phyloP scores from a whole-genome alignment of 1,140 invertebrate genomes.

The Lineus longissimus region DNA sequence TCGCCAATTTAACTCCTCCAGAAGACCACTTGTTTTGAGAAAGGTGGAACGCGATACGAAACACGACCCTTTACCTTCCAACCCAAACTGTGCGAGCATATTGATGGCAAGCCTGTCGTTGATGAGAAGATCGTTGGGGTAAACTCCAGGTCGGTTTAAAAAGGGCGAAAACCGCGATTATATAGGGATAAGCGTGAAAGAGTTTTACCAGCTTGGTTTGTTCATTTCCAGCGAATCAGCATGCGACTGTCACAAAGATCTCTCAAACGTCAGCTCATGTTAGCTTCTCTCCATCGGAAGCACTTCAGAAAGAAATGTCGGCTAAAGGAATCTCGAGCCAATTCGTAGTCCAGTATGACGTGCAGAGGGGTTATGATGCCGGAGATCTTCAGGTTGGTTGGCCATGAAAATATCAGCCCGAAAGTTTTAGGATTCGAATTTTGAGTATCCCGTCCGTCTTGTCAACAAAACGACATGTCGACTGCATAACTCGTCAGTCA shows the following conservation, averaged over 20 bases:
- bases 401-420: too few species aligned
- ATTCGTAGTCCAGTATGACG: constrained; percentile 41
- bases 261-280: constrained; percentile 28
- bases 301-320: constrained; percentile 18
- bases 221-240: constrained; percentile 6
- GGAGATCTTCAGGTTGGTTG: constrained; percentile 38
- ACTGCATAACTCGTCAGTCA: too few species aligned
- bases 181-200: background rate
- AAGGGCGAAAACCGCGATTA: background rate
- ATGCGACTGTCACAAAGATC: constrained; percentile 18
- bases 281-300: constrained; percentile 23
- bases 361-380: constrained; percentile 25
- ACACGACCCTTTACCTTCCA: too few species aligned
- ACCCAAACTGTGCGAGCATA: background rate
- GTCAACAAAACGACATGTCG: too few species aligned
- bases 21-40: background rate
- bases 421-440: too few species aligned
- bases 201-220: constrained; percentile 11
- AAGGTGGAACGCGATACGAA: background rate
- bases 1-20: too few species aligned
- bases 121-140: background rate
- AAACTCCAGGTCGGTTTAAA: constrained; percentile 20
- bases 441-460: too few species aligned
- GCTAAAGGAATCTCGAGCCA: constrained; percentile 25
- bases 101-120: background rate